phyloP scores from a whole-genome alignment of 2,888 invertebrate species.

The Cacoxenus indagator region DNA sequence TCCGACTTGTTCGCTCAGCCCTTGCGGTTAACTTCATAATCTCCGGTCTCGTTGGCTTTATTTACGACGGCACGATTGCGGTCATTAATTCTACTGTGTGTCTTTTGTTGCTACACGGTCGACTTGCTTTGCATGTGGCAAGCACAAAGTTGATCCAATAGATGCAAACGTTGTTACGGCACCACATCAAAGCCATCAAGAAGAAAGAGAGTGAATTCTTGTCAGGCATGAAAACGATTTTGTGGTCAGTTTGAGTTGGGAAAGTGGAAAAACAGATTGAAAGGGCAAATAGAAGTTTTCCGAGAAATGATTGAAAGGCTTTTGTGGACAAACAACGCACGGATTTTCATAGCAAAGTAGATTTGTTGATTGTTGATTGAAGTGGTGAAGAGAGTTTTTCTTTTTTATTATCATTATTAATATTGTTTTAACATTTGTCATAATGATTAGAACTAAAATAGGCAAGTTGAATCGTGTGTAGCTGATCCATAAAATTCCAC shows the following conservation, averaged over 20 bases:
- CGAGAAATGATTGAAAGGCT: not conserved
- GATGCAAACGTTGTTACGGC: not conserved
- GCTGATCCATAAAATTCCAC: no score
- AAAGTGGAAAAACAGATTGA: not conserved
- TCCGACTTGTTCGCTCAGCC: not conserved
- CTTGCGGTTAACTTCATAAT: conserved; percentile 1
- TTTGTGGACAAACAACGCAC: no score
- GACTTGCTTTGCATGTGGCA: not conserved
- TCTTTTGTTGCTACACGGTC: conserved; percentile 1
- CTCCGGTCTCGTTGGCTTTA: not conserved
- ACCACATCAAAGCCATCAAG: conserved; percentile 8
- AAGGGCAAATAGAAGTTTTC: not conserved
- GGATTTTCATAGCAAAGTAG: no score
- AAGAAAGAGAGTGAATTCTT: not conserved
- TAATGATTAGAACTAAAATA: no score
- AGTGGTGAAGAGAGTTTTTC: no score
- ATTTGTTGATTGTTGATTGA: no score
- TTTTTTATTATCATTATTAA: no score
- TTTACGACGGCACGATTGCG: not conserved
- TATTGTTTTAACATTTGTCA: no score
- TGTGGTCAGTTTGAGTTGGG: not conserved
- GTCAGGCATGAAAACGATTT: not conserved
- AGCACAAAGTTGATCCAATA: not conserved
- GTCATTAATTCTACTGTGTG: conserved; percentile 5
- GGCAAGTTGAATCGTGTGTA: no score